Percentiles rank a stretch among this genome's conserved stretches.
Evolutionary conservation across 2,113 vertebrate genomes (phyloP).

Genomic region (Theropithecus gelada): DNA sequence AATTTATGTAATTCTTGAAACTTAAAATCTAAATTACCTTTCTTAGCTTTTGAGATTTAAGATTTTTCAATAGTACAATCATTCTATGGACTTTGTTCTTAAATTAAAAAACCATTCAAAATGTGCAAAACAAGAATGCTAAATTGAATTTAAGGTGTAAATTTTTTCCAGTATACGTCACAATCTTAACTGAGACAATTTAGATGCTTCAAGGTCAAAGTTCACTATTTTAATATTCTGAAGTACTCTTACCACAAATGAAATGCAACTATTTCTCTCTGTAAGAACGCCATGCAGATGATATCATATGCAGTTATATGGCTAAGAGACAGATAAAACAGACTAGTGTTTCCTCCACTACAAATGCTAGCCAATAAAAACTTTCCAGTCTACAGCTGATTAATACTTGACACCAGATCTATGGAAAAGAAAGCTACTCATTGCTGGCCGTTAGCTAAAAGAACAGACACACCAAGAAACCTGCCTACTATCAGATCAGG

Average conservation of each 20-base stretch:
- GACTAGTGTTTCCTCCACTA: slow-evolving; percentile 44
- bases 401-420: slow-evolving; percentile 58
- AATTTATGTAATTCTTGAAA: slow-evolving; percentile 33
- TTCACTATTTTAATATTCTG: slow-evolving; percentile 30
- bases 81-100: slow-evolving; percentile 15
- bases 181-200: slow-evolving; percentile 1
- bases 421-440: slow-evolving; percentile 23
- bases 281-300: background rate
- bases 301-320: background rate
- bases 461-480: background rate
- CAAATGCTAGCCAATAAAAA: slow-evolving; percentile 45
- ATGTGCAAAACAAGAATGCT: slow-evolving; percentile 44
- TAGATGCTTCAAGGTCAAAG: slow-evolving; percentile 26
- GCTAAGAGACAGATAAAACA: slow-evolving; percentile 5
- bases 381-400: slow-evolving; percentile 50
- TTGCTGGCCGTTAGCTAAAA: slow-evolving; percentile 2
- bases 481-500: background rate
- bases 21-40: slow-evolving; percentile 32
- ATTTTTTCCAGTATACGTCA: background rate
- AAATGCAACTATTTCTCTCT: background rate
- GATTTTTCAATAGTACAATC: background rate
- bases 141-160: background rate
- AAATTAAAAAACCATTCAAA: slow-evolving; percentile 51
- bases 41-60: background rate
- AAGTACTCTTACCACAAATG: slow-evolving; percentile 1